Percentiles rank a stretch among this genome's conserved stretches.
phyloP scores from a whole-genome alignment of 2,888 invertebrate genomes.

The Hesperia comma region DNA sequence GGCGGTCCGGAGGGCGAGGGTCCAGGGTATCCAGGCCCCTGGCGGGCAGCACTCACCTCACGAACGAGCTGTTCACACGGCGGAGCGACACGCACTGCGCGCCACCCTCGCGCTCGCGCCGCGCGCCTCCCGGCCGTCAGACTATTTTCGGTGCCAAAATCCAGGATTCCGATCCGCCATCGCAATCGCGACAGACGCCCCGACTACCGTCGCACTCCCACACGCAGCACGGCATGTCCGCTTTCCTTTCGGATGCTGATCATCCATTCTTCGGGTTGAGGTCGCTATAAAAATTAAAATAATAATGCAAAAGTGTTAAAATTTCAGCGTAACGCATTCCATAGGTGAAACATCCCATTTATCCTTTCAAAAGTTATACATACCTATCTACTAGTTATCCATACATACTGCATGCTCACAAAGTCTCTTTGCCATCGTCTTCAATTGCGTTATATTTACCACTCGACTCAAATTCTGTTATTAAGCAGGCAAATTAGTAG shows the following conservation, averaged over 20 bases:
- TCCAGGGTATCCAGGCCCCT: constrained; percentile 63
- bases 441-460: no score
- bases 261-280: constrained; percentile 7
- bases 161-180: constrained; percentile 75
- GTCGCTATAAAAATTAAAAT: neutral
- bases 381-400: neutral
- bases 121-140: constrained; percentile 69
- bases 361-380: neutral
- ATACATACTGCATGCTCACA: no score
- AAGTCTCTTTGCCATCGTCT: no score
- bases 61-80: constrained; percentile 82
- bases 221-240: constrained; percentile 44
- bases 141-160: constrained; percentile 84
- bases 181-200: constrained; percentile 60
- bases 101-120: constrained; percentile 66
- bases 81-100: constrained; percentile 84
- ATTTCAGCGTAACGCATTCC: neutral
- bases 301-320: neutral
- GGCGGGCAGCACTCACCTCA: constrained; percentile 65
- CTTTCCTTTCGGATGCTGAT: constrained; percentile 20
- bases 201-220: constrained; percentile 62
- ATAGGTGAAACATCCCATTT: neutral
- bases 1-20: constrained; percentile 47
- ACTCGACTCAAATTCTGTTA: no score
- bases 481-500: no score